phyloP scores from a whole-genome alignment of 1,140 invertebrate genomes.

The Saccostrea cuccullata region DNA sequence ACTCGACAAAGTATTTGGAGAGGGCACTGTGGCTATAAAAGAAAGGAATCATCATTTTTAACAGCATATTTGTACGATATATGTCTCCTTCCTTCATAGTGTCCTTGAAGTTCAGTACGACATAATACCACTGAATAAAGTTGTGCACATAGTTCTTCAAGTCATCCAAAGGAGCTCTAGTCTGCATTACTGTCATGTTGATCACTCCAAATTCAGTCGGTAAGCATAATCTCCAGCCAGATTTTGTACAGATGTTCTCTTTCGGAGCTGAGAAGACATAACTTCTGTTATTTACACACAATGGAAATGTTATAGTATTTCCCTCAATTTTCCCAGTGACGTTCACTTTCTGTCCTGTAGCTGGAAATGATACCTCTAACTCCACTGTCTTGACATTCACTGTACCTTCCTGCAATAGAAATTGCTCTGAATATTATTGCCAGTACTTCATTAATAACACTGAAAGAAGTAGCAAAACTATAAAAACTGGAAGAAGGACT shows the following conservation, averaged over 20 bases:
- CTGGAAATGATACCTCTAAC: not conserved
- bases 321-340: not conserved
- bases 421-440: too few relatives aligned
- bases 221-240: not conserved
- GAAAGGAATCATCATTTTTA: constrained; percentile 56
- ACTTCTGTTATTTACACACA: not conserved
- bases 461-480: too few relatives aligned
- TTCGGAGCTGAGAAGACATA: not conserved
- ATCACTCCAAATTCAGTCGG: not conserved
- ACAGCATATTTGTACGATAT: constrained; percentile 38
- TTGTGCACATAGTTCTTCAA: constrained; percentile 37
- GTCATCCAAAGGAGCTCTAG: constrained; percentile 10
- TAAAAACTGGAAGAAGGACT: too few relatives aligned
- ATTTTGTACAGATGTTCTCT: not conserved
- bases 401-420: not conserved
- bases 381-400: not conserved
- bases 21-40: constrained; percentile 54
- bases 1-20: constrained; percentile 59
- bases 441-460: too few relatives aligned
- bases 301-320: not conserved
- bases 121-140: constrained; percentile 51
- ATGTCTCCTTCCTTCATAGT: constrained; percentile 53
- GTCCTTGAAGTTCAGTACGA: constrained; percentile 45
- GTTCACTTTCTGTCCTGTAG: not conserved
- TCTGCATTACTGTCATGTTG: not conserved